phyloP scores from a whole-genome alignment of 2,113 vertebrate genomes.

The Cebus imitator region DNA sequence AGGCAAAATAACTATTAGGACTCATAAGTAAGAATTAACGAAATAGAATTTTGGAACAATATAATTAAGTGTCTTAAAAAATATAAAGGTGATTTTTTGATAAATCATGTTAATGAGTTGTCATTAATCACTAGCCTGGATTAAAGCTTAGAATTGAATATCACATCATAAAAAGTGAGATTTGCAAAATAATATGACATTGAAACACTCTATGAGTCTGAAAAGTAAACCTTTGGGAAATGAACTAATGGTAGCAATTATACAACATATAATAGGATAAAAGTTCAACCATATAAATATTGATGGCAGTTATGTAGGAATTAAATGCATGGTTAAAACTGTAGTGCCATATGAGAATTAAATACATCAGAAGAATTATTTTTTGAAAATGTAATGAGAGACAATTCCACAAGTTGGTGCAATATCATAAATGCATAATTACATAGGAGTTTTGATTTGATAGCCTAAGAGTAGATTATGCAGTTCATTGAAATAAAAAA shows the following conservation, averaged over 20 bases:
- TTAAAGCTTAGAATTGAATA: slow-evolving; percentile 57
- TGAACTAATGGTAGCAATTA: slow-evolving; percentile 82
- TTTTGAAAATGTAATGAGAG: slow-evolving; percentile 75
- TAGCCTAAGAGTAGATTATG: slow-evolving; percentile 43
- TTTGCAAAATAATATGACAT: slow-evolving; percentile 67
- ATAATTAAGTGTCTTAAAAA: slow-evolving; percentile 8
- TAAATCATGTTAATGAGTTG: slow-evolving; percentile 20
- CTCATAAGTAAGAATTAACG: slow-evolving; percentile 2
- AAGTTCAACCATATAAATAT: slow-evolving; percentile 84
- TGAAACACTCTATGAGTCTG: slow-evolving; percentile 64
- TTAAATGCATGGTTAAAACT: slow-evolving; percentile 82
- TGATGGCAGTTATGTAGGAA: slow-evolving; percentile 82
- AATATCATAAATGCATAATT: slow-evolving; percentile 70
- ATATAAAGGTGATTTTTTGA: slow-evolving; percentile 33
- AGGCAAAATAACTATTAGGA: not conserved
- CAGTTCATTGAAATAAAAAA: slow-evolving; percentile 2
- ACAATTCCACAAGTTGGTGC: slow-evolving; percentile 62
- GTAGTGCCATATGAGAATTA: slow-evolving; percentile 76
- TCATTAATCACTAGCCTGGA: slow-evolving; percentile 18
- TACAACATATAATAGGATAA: slow-evolving; percentile 78
- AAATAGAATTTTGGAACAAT: not conserved
- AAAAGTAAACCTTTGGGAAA: slow-evolving; percentile 81
- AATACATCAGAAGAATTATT: slow-evolving; percentile 80
- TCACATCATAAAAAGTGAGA: slow-evolving; percentile 49
- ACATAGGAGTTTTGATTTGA: slow-evolving; percentile 64